phyloP scores from a whole-genome alignment of 2,113 vertebrate species.

The Brachyhypopomus gauderio region DNA sequence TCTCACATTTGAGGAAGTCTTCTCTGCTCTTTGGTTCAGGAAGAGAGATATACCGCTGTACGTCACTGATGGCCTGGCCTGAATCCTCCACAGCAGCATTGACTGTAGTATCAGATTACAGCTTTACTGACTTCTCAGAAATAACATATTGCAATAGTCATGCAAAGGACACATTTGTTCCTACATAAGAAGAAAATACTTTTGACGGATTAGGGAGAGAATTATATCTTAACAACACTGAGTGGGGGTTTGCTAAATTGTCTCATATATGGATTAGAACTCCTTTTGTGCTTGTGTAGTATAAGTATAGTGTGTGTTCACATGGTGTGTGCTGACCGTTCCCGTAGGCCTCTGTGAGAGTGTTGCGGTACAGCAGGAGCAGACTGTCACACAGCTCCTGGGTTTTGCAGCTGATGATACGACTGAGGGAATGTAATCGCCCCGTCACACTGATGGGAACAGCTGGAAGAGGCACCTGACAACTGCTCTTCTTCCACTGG shows the following conservation, averaged over 20 bases:
- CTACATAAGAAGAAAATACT: too few relatives aligned
- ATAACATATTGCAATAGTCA: too few relatives aligned
- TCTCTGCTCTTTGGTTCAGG: slow-evolving; percentile 66
- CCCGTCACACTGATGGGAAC: slow-evolving; percentile 79
- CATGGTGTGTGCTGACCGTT: slow-evolving; percentile 69
- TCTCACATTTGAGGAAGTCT: slow-evolving; percentile 78
- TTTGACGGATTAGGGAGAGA: too few relatives aligned
- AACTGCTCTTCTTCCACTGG: slow-evolving; percentile 72
- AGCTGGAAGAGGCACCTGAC: slow-evolving; percentile 72
- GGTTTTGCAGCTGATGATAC: slow-evolving; percentile 71
- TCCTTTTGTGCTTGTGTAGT: too few relatives aligned
- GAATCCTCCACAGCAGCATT: slow-evolving; percentile 72
- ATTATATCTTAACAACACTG: too few relatives aligned
- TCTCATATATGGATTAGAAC: too few relatives aligned
- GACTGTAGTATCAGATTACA: slow-evolving; percentile 66
- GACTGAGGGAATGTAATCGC: slow-evolving; percentile 70
- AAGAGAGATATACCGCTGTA: slow-evolving; percentile 52
- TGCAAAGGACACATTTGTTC: too few relatives aligned
- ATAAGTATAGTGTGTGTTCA: not conserved
- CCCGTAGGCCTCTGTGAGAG: slow-evolving; percentile 75
- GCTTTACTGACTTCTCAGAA: not conserved
- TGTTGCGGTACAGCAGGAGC: slow-evolving; percentile 70
- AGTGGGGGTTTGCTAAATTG: too few relatives aligned
- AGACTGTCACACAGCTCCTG: slow-evolving; percentile 70
- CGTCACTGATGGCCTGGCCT: slow-evolving; percentile 60